phyloP scores from a whole-genome alignment of 2,797 vertebrate species.

The Microctenopoma stevenorrisi region DNA sequence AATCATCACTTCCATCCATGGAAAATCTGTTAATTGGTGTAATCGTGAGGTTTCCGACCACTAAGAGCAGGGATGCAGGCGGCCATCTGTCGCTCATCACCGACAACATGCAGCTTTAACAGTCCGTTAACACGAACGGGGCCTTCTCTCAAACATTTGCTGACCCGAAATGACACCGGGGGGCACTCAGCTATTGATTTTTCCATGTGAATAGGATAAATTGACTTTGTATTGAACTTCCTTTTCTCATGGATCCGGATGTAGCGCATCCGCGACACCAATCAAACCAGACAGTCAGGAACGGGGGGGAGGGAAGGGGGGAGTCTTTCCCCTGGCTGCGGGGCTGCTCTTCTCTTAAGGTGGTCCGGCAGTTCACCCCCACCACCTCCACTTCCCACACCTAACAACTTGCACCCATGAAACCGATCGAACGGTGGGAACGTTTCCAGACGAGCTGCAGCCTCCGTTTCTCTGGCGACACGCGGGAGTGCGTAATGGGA shows the following conservation, averaged over 20 bases:
- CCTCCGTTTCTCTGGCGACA: slow-evolving; percentile 43
- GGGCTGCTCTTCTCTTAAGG: slow-evolving; percentile 79
- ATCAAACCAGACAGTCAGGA: slow-evolving; percentile 83
- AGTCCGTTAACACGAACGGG: slow-evolving; percentile 10
- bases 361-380: slow-evolving; percentile 42
- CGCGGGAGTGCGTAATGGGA: slow-evolving; percentile 57
- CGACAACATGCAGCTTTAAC: background rate
- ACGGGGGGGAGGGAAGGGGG: slow-evolving; percentile 47
- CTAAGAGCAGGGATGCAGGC: slow-evolving; percentile 63
- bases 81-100: slow-evolving; percentile 58
- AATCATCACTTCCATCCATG: slow-evolving; percentile 70
- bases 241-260: slow-evolving; percentile 85
- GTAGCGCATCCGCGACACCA: slow-evolving; percentile 82
- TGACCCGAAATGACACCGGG: slow-evolving; percentile 61
- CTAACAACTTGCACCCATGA: background rate
- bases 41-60: slow-evolving; percentile 77
- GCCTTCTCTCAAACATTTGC: slow-evolving; percentile 25
- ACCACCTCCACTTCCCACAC: background rate
- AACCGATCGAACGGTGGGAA: slow-evolving; percentile 8
- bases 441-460: slow-evolving; percentile 18
- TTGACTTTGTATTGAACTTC: slow-evolving; percentile 86
- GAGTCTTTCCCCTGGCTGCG: slow-evolving; percentile 64
- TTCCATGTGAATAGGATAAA: slow-evolving; percentile 85
- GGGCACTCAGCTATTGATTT: slow-evolving; percentile 77
- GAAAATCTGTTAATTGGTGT: slow-evolving; percentile 77